Conservation (phyloP, 23 tunicate species). For the Corella eumyota region DNA sequence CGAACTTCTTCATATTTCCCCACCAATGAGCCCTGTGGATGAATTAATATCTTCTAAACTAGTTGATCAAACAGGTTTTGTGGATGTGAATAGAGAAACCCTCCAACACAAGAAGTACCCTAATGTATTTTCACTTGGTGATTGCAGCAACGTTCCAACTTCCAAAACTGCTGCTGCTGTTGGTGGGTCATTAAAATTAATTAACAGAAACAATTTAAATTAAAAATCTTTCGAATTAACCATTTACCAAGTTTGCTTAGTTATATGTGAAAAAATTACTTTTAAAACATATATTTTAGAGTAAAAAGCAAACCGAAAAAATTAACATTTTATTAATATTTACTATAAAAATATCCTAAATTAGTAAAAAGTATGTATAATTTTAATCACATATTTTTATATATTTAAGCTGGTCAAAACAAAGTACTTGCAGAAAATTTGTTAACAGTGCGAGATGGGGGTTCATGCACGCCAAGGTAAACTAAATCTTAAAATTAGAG, state of each 20-base stretch:
- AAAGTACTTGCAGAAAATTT: slow-evolving; percentile 39
- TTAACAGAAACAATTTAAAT: too few relatives aligned
- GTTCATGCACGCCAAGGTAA: slow-evolving; percentile 19
- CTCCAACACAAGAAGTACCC: slow-evolving; percentile 57
- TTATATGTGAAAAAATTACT: not conserved
- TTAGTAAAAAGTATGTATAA: too few relatives aligned
- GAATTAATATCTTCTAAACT: slow-evolving; percentile 22
- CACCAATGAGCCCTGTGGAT: slow-evolving; percentile 70
- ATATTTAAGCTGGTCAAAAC: slow-evolving; percentile 55
- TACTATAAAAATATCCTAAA: too few relatives aligned
- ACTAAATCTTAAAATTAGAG: too few relatives aligned
- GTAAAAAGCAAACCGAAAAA: too few relatives aligned
- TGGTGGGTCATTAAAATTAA: slow-evolving; percentile 17
- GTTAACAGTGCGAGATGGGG: slow-evolving; percentile 22
- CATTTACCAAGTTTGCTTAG: not conserved
- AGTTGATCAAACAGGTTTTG: slow-evolving; percentile 76
- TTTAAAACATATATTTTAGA: not conserved
- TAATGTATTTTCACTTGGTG: slow-evolving; percentile 90
- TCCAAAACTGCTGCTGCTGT: slow-evolving; percentile 97
- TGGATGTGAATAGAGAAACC: slow-evolving; percentile 69
- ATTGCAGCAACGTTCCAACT: slow-evolving; percentile 90
- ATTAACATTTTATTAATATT: too few relatives aligned
- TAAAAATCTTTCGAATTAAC: not conserved
- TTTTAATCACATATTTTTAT: too few relatives aligned
- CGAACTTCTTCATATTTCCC: slow-evolving; percentile 83